Base-by-base conservation (phyloP, 2,888 invertebrate species). In the Pseudoips prasinana region DNA sequence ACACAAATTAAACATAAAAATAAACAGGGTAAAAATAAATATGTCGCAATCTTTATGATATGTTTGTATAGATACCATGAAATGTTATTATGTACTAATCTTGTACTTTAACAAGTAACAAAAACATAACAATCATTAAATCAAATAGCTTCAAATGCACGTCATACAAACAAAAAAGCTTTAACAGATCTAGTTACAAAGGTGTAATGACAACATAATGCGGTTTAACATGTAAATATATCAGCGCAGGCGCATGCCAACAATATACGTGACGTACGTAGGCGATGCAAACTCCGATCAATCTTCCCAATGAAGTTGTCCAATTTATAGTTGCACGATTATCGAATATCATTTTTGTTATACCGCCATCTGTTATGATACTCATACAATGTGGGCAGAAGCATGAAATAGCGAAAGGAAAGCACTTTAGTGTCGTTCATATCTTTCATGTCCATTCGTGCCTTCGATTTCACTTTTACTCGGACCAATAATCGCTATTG, bases 221-320 rank as follows among this genome's bases (percentile, higher is more conserved):
- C 52, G 39, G 44, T 55, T 51, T 29, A 54, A 47, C 49, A 47
- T 52, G 48, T 58, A 49, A 48, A 56, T 54, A 38, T 44, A 46
- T 38, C 46, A 28, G 38, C 55, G 39, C 48, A 29, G 50, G 59
- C 68, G 58, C 54, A 55, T 45, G 56, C 58, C 51, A 54, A 58
- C 51, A 53, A 50, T 53, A 50, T 53, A 48, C 55, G 75, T 77
- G 78, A 78, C 70, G 58, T 66, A 74, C 79, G 81, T 79, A 82
- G 80, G 80, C 73, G 83, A 78, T 66, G 67, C 66, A 63, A 60
- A 63, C 54, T 49, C 48, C 70, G 61, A 83, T 85, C 80, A 64
- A 84, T 86, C 85, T 80, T 64, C 57, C 29, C 51, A 74, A 84
- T 84, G 69, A 76, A 81, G 76, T 76, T 76, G 77, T 84, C 74